phyloP scores from a whole-genome alignment of 2,797 vertebrate species.

The Hoplostethus atlanticus region DNA sequence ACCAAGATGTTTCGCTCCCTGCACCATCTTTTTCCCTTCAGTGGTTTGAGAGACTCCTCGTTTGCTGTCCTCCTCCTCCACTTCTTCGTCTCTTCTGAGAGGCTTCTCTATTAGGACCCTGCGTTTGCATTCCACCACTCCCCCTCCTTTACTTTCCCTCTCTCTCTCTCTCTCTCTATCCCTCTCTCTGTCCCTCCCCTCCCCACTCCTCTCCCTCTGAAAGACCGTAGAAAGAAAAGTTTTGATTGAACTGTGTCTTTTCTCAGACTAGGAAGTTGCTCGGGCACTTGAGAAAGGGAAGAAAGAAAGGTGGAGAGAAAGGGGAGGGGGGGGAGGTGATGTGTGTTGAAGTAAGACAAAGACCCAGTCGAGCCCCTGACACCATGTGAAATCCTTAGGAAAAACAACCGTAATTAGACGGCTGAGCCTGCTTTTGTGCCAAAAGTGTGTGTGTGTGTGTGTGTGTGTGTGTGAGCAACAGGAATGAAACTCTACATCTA shows the following conservation, averaged over 20 bases:
- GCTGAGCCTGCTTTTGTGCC: constrained; percentile 32
- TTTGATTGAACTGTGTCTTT: constrained; percentile 57
- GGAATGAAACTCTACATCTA: constrained; percentile 52
- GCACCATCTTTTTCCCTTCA: not conserved
- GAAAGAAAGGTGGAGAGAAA: constrained; percentile 8
- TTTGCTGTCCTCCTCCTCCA: constrained; percentile 3
- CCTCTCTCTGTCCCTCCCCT: constrained; percentile 8
- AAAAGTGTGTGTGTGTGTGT: constrained; percentile 45
- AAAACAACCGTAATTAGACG: constrained; percentile 60
- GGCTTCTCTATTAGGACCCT: constrained; percentile 30
- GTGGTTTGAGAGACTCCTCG: constrained; percentile 15
- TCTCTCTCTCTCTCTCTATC: not conserved
- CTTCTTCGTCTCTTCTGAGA: constrained; percentile 19
- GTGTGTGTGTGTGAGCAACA: constrained; percentile 40
- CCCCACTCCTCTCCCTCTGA: constrained; percentile 22
- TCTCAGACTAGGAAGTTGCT: constrained; percentile 50
- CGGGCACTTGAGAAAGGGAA: constrained; percentile 33
- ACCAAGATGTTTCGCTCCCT: not conserved
- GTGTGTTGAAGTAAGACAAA: constrained; percentile 52
- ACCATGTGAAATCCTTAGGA: constrained; percentile 59
- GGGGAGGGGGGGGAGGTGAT: not conserved
- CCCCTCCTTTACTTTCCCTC: constrained; percentile 28
- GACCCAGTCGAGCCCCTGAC: constrained; percentile 38
- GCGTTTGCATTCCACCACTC: constrained; percentile 38
- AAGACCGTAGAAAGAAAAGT: constrained; percentile 41